A percentile compares a stretch with the other conserved stretches of the same genome.
phyloP scores from a whole-genome alignment of 2,113 vertebrate species.

The Noturus placidus region DNA sequence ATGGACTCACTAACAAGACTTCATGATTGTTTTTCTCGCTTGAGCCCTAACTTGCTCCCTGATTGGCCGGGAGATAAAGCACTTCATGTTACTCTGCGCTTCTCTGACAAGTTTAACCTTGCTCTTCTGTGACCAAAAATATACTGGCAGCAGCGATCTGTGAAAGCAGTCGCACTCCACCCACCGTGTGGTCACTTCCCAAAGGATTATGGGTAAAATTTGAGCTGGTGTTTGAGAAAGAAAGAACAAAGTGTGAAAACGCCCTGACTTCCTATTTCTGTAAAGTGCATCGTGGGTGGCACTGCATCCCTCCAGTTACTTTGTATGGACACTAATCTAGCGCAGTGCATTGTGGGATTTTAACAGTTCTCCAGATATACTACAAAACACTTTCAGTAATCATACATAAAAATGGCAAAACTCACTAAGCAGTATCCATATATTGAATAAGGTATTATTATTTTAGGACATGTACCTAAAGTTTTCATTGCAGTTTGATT shows the following conservation, averaged over 20 bases:
- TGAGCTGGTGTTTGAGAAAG: background rate
- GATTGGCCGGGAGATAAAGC: background rate
- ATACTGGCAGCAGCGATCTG: background rate
- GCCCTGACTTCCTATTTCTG: background rate
- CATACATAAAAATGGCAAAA: background rate
- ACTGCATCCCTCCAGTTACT: background rate
- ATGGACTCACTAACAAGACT: background rate
- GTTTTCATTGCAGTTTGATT: background rate
- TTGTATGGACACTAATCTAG: background rate
- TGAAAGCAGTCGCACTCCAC: slow-evolving; percentile 13
- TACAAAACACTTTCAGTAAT: background rate
- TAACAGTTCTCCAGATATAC: background rate
- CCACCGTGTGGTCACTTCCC: slow-evolving; percentile 20
- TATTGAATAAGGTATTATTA: background rate
- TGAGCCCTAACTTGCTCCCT: background rate
- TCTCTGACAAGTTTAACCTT: background rate
- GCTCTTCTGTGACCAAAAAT: slow-evolving; percentile 5
- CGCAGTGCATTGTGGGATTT: background rate
- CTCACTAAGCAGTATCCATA: background rate
- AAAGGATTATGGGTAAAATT: background rate
- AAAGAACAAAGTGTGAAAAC: background rate
- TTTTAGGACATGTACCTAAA: background rate
- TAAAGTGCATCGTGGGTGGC: background rate
- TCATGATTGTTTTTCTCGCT: background rate
- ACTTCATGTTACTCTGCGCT: background rate